Evolutionary conservation across 1,140 invertebrate genomes (phyloP).

Genomic region (Vollenhovia emeryi): DNA sequence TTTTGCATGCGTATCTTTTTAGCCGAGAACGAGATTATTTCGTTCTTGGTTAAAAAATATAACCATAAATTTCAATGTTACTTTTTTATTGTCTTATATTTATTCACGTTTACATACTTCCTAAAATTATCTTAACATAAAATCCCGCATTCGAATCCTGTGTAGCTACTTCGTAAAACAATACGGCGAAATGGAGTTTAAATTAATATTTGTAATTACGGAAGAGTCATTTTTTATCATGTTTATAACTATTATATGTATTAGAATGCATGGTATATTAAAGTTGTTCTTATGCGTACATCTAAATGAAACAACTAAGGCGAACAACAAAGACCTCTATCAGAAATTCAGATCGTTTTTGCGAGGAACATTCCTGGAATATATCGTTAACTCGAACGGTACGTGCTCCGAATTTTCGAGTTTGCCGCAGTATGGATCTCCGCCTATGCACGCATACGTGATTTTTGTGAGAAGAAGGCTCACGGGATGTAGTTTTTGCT

Average conservation of each 20-base stretch:
- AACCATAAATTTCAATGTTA: not conserved
- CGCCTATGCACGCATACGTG: conserved; percentile 29
- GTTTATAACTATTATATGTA: no score
- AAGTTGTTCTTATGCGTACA: not conserved
- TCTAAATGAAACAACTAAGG: conserved; percentile 6
- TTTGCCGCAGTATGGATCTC: conserved; percentile 39
- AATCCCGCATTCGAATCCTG: not conserved
- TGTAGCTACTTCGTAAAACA: not conserved
- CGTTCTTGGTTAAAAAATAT: not conserved
- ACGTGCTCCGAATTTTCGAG: conserved; percentile 50
- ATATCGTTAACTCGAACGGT: conserved; percentile 24
- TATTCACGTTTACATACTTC: not conserved
- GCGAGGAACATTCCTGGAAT: conserved; percentile 7
- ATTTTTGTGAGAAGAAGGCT: conserved; percentile 28
- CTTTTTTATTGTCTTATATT: no score
- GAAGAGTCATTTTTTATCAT: not conserved
- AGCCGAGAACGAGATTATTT: not conserved
- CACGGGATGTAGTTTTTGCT: not conserved
- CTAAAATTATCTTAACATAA: not conserved
- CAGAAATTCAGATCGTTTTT: conserved; percentile 6
- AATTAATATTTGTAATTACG: not conserved
- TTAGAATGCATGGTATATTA: not conserved
- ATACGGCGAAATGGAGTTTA: not conserved
- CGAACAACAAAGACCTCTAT: conserved; percentile 1
- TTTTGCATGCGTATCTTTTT: not conserved